Evolutionary conservation across 2,888 invertebrate species (phyloP).

Genomic region (Mesopsocus fuscifrons): DNA sequence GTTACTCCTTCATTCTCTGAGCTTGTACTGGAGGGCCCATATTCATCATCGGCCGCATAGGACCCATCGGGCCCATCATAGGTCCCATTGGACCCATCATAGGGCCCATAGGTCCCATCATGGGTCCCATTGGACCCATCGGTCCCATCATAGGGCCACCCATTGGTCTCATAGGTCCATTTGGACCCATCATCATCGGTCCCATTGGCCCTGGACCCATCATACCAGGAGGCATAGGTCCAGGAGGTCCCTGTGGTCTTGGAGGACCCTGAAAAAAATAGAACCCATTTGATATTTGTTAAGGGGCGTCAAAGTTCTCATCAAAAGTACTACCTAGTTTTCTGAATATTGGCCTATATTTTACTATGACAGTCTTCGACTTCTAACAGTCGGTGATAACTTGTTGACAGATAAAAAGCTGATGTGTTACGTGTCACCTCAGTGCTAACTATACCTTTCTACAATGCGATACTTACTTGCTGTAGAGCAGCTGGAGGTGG

Average conservation of each 20-base stretch:
- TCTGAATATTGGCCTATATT: no score
- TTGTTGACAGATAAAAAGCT: no score
- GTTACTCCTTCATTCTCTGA: slow-evolving; percentile 4
- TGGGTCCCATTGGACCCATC: slow-evolving; percentile 37
- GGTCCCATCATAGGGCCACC: slow-evolving; percentile 53
- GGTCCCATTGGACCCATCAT: slow-evolving; percentile 42
- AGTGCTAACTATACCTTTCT: no score
- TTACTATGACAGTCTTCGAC: no score
- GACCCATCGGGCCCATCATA: slow-evolving; percentile 7
- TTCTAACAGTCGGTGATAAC: no score
- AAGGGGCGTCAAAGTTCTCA: no score
- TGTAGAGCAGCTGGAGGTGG: slow-evolving; percentile 36
- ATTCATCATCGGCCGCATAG: slow-evolving; percentile 5
- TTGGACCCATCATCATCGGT: slow-evolving; percentile 46
- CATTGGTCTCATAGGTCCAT: slow-evolving; percentile 51
- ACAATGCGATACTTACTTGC: no score
- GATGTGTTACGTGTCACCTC: no score
- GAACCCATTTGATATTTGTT: not conserved
- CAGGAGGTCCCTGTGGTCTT: slow-evolving; percentile 15
- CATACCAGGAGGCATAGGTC: slow-evolving; percentile 22
- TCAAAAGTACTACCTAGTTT: no score
- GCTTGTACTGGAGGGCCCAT: not conserved
- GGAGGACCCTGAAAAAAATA: slow-evolving; percentile 11
- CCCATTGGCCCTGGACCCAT: slow-evolving; percentile 28
- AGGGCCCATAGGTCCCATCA: slow-evolving; percentile 48